Percentiles rank a stretch among this genome's conserved stretches.
These are phyloP conservation scores for Donacobius atricapilla DNA, from an alignment of 2,113 vertebrate genomes.

Conservation along the genomic window DNA sequence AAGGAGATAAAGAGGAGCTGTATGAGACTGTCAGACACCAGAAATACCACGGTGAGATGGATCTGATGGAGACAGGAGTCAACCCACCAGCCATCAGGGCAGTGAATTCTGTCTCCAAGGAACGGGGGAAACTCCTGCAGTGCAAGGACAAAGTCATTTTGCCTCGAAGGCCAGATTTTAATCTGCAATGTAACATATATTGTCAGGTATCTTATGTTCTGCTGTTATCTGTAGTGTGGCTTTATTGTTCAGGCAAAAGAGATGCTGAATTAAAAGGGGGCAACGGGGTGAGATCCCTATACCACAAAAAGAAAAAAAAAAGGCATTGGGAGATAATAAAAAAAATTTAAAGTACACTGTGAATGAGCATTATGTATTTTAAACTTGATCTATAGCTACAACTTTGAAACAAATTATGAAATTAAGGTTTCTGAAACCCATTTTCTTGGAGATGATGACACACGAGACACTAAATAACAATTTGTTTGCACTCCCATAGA, in stretches of 20 bases:
- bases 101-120: neutral
- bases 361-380: neutral
- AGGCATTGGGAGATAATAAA: neutral
- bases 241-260: neutral
- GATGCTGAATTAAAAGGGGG: neutral
- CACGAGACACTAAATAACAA: constrained; percentile 8
- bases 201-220: neutral
- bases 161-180: neutral
- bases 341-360: neutral
- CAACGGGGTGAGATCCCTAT: neutral
- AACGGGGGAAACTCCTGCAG: neutral
- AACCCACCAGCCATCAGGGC: neutral
- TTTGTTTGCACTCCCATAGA: neutral
- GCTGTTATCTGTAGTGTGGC: neutral
- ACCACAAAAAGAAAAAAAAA: neutral
- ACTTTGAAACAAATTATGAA: constrained; percentile 31
- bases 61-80: neutral
- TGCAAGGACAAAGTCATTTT: neutral
- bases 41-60: neutral
- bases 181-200: neutral
- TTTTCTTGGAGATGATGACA: constrained; percentile 14
- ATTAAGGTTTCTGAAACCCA: constrained; percentile 25
- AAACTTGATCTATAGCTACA: neutral
- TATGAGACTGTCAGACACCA: neutral
- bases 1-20: neutral